Evolutionary conservation across 2,888 invertebrate species (phyloP), one percentile per base, ranked within the genome.

Genomic region (Synergus gifuensis): DNA sequence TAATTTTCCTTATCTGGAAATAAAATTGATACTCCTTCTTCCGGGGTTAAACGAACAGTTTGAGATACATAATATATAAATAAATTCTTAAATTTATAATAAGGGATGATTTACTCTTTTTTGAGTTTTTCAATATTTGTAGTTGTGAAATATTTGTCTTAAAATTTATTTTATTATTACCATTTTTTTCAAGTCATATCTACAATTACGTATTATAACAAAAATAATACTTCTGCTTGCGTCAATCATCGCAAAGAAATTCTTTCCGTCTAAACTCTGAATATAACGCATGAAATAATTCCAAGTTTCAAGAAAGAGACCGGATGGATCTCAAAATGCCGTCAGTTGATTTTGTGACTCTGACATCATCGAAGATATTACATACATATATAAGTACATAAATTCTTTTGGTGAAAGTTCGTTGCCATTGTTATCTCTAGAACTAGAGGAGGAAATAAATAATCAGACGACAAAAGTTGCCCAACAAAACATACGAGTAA

Each of bases 211-310:
- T 28, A 49, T 73, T 73, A 28, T 2, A 28, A 54, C 14, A 46
- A 11, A 49, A 28, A 46, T 16, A 28, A 69, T 3, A 69, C 49
- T 69, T 42, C 18, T 46, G 8, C 54, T 49, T 49, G 49, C 49
- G 67, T 69, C 44, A 69, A 69, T 69, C 22, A 46, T 28, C 46
- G 22, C 7, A 69, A 49, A 69, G 11, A 69, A 49, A 11, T 69
- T 69, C 36, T 28, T 49, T 22, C 1, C 69, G n/a, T 66, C n/a
- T 46, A 46, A 9, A 18, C 7, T 58, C 18, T 22, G n/a, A 36
- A 36, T 36, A 36, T 36, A 36, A 7, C 36, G 5, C 64, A 64
- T 14, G 28, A 49, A 11, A 5, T 63, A 46, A 7, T 69, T 69
- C 11, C 18, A 46, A 73, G 16, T 73, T 73, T 54, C 11, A 16